These are phyloP conservation scores for Alsophila aescularia DNA, from an alignment of 2,888 invertebrate genomes.

Conservation along the genomic window DNA sequence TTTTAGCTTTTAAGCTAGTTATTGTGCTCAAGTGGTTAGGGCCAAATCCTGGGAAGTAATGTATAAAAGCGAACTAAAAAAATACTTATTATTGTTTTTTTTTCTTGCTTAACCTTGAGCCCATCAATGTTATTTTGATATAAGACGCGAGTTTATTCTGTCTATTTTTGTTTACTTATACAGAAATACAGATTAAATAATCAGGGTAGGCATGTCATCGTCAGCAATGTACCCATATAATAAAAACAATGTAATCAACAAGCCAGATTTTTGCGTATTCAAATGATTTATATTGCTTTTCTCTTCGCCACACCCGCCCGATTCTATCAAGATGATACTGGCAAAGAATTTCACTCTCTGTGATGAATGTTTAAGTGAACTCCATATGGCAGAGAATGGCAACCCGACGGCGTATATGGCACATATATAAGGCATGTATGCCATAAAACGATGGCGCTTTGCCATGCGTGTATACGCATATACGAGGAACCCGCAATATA, in stretches of 20 bases:
- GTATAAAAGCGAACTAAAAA: no score
- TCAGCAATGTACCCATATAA: no score
- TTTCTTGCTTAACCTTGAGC: no score
- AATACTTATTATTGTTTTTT: no score
- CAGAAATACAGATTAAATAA: no score
- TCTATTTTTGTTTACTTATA: no score
- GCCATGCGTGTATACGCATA: conserved; percentile 1
- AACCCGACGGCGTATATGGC: background rate
- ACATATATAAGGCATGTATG: background rate
- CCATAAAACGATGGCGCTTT: conserved; percentile 11
- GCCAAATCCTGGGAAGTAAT: no score
- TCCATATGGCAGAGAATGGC: background rate
- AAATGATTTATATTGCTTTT: background rate
- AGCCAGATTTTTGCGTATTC: background rate
- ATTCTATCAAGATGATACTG: background rate
- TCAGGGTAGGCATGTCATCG: no score
- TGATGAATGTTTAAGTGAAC: conserved; percentile 14
- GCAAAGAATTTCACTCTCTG: conserved; percentile 2
- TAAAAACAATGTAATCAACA: background rate
- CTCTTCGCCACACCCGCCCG: background rate
- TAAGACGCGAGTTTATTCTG: no score
- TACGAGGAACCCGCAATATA: background rate
- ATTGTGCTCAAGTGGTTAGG: no score
- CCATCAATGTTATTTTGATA: no score
- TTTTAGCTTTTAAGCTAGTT: no score